Evolutionary conservation across 2,888 invertebrate genomes (phyloP), one percentile per base, ranked within the genome.

Genomic region (Hydropsyche betteni): DNA sequence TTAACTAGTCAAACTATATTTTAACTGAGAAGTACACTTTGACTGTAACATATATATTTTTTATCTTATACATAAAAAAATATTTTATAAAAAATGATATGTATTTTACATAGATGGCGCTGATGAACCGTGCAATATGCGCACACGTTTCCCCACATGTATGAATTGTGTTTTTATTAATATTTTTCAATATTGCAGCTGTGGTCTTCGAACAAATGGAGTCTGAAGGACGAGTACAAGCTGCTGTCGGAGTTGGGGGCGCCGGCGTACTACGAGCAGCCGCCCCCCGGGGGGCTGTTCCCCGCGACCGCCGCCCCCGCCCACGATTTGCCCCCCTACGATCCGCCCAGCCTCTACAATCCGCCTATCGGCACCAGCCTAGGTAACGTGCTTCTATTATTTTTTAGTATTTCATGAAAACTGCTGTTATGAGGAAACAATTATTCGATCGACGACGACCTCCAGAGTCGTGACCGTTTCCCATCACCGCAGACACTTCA

Each of bases 221-320:
- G 93, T 85, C 92, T 95, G 83, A 95, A 96, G 85, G 95, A 96
- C 85, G 95, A 95, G 83, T 94, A 95, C 87, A 95, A 95, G 86
- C 86, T 95, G 71, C 86, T 95, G 79, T 94, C 94, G 69, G 95
- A 95, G 84, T 88, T 95, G 68, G 93, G 94, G 38, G 89, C 89
- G 80, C 86, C 88, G 53, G 88, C 88, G 70, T 84, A 84, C 75
- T 84, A 86, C 74, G 87, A 81, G 80, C 79, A 80, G 76, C 38
- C 10, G 86, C 84, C 51, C 85, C 84, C 36, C 87, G 86, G 16
- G 80, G 80, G 84, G 85, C 4, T 85, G 85, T 10, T 78, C 84
- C 85, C 34, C 85, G 85, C 81, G 88, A 80, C 88, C 87, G 88
- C 90, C 75, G 89, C 90, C 50, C 85, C 86, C 70, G 84, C 85